Percentiles rank a stretch among this genome's conserved stretches.
Conservation (phyloP, 2,113 vertebrate genomes). For the Etheostoma cragini region DNA sequence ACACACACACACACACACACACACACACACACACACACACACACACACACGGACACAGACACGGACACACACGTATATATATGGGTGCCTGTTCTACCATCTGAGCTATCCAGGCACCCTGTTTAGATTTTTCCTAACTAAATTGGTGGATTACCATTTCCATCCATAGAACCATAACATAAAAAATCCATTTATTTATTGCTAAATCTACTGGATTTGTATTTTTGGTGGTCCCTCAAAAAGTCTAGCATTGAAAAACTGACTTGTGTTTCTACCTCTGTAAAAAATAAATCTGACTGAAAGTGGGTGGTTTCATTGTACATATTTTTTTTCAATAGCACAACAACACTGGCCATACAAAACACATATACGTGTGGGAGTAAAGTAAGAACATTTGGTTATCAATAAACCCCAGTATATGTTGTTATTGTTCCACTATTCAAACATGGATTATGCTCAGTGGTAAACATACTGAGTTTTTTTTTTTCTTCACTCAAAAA, state of each 20-base stretch:
- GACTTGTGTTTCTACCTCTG: conserved; percentile 35
- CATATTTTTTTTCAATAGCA: conserved; percentile 24
- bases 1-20: too few species aligned
- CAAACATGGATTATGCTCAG: conserved; percentile 35
- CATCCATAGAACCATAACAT: not conserved
- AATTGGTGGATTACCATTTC: not conserved
- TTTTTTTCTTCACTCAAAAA: conserved; percentile 3
- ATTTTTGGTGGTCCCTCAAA: conserved; percentile 14
- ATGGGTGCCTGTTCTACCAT: too few species aligned
- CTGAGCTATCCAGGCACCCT: too few species aligned
- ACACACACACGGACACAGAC: too few species aligned
- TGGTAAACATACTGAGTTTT: conserved; percentile 24
- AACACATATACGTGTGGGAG: conserved; percentile 62
- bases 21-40: too few species aligned
- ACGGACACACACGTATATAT: too few species aligned
- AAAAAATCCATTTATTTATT: conserved; percentile 10
- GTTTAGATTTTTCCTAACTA: not conserved
- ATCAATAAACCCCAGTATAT: conserved; percentile 54
- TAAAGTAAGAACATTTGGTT: conserved; percentile 54
- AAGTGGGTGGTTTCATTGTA: conserved; percentile 61
- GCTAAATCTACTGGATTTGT: conserved; percentile 7
- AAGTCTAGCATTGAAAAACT: conserved; percentile 12
- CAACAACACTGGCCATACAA: conserved; percentile 41
- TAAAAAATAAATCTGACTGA: conserved; percentile 61
- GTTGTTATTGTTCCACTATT: conserved; percentile 42